Conservation (phyloP, 2,797 vertebrate species). For the Thripadectes ignobilis region DNA sequence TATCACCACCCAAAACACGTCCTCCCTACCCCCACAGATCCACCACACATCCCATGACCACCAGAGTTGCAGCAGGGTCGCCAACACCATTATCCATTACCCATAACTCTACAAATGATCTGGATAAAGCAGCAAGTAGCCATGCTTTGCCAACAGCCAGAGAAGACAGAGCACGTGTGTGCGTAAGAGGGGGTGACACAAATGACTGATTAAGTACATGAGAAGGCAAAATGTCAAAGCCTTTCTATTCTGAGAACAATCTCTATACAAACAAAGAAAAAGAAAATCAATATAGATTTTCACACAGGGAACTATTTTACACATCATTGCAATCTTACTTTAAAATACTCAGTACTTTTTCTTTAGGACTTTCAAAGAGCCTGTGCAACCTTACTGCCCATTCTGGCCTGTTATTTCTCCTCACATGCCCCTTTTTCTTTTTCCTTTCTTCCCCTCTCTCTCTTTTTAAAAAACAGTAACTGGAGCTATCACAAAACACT, state of each 20-base stretch:
- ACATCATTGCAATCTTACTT: background rate
- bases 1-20: background rate
- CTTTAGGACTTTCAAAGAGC: background rate
- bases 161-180: background rate
- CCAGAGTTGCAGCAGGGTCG: background rate
- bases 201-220: slow-evolving; percentile 6
- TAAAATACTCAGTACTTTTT: background rate
- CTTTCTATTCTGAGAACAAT: slow-evolving; percentile 24
- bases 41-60: background rate
- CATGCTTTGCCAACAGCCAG: background rate
- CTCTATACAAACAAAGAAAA: slow-evolving; percentile 25
- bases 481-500: background rate
- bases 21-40: background rate
- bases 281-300: slow-evolving; percentile 50
- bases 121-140: background rate
- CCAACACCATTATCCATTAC: background rate
- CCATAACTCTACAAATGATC: background rate
- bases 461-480: background rate
- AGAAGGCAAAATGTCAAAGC: slow-evolving; percentile 44
- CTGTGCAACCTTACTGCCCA: background rate
- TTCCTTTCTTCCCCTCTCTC: background rate
- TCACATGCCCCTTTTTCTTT: background rate
- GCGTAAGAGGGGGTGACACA: background rate
- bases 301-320: background rate
- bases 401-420: background rate